These are phyloP conservation scores for Halcyon malimbica DNA, from an alignment of 2,113 vertebrate genomes.

Conservation along the genomic window DNA sequence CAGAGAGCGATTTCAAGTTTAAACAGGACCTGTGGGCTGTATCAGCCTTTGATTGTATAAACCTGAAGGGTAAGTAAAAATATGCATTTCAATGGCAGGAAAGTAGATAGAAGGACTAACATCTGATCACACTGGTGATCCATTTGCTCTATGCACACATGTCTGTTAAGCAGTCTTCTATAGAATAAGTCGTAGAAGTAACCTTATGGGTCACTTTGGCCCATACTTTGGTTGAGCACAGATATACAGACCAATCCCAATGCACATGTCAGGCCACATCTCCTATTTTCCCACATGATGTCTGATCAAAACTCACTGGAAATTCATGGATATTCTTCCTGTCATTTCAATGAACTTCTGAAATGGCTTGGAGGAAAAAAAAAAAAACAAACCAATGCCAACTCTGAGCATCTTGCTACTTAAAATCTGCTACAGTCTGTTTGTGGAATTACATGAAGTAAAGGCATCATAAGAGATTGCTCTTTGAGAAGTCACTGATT, in stretches of 20 bases:
- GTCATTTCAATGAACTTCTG: background rate
- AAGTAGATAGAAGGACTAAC: background rate
- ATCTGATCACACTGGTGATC: background rate
- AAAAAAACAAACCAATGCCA: background rate
- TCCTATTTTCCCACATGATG: background rate
- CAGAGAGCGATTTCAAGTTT: background rate
- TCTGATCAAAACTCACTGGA: background rate
- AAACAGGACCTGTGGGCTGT: background rate
- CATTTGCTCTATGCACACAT: rapidly evolving
- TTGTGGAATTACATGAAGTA: background rate
- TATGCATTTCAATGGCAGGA: background rate
- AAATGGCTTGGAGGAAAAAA: background rate
- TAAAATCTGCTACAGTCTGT: background rate
- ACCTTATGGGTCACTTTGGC: background rate
- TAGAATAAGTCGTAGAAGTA: background rate
- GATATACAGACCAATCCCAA: background rate
- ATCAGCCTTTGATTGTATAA: background rate
- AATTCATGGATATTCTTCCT: background rate
- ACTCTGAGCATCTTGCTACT: background rate
- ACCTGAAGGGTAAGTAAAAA: background rate
- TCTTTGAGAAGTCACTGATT: background rate
- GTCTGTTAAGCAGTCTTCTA: background rate
- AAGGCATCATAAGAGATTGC: background rate
- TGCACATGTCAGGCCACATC: background rate
- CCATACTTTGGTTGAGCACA: background rate